These are phyloP conservation scores for Chiroxiphia lanceolata DNA, from an alignment of 2,797 vertebrate species.

Conservation along the genomic window DNA sequence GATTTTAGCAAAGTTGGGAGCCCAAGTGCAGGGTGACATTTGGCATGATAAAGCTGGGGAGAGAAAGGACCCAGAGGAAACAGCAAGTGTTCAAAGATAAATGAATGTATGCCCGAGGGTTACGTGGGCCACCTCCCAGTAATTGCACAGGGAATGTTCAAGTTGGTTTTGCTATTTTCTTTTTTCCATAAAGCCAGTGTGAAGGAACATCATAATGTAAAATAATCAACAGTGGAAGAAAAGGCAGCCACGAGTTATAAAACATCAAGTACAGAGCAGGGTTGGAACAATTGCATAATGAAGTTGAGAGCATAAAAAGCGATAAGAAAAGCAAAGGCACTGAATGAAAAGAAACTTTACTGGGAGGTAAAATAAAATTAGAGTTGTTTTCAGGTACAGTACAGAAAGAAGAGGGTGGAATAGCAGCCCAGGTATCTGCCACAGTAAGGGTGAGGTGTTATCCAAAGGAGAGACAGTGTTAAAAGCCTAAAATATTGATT, in stretches of 20 bases:
- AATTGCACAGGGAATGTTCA: slow-evolving; percentile 45
- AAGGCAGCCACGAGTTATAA: slow-evolving; percentile 51
- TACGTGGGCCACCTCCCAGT: slow-evolving; percentile 22
- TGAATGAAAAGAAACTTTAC: background rate
- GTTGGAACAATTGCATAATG: slow-evolving; percentile 60
- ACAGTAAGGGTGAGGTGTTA: background rate
- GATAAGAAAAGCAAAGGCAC: slow-evolving; percentile 50
- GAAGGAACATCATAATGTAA: slow-evolving; percentile 43
- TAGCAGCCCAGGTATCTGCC: background rate
- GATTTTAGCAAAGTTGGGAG: slow-evolving; percentile 24
- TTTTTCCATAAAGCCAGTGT: slow-evolving; percentile 13
- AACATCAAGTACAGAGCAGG: slow-evolving; percentile 47
- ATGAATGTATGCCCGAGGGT: slow-evolving; percentile 58
- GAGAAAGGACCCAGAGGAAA: slow-evolving; percentile 58
- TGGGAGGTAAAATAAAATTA: slow-evolving; percentile 17
- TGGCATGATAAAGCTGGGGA: slow-evolving; percentile 31
- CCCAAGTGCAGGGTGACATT: slow-evolving; percentile 51
- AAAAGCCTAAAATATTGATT: background rate
- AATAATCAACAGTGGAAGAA: slow-evolving; percentile 57
- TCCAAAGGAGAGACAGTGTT: background rate
- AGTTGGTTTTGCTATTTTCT: slow-evolving; percentile 25
- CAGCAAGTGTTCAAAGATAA: slow-evolving; percentile 61
- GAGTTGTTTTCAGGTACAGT: background rate
- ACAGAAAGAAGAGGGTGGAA: background rate
- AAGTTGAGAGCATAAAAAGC: slow-evolving; percentile 29